Evolutionary conservation across 2,113 vertebrate species (phyloP).

Genomic region (Sylvia atricapilla): DNA sequence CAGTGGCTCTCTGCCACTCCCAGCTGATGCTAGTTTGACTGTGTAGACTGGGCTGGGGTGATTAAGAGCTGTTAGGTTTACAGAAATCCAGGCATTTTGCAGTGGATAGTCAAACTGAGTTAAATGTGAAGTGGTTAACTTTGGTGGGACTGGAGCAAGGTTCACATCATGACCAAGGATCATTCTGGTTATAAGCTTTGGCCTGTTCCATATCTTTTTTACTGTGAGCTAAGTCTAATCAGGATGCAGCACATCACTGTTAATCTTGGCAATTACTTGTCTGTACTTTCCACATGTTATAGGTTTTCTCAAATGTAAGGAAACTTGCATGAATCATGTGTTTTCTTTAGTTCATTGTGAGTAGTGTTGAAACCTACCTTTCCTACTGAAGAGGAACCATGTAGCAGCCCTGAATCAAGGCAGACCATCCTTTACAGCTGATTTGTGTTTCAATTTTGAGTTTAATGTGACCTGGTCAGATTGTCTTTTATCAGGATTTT

Average conservation of each 20-base stretch:
- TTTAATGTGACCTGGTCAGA: background rate
- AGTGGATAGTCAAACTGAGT: background rate
- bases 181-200: background rate
- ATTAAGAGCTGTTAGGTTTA: background rate
- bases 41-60: background rate
- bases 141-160: background rate
- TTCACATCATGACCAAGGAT: background rate
- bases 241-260: background rate
- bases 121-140: background rate
- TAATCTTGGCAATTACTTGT: background rate
- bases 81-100: background rate
- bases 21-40: background rate
- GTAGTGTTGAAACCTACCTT: background rate
- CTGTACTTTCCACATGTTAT: background rate
- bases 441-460: background rate
- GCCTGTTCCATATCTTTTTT: background rate
- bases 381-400: background rate
- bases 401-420: background rate
- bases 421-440: rapidly evolving
- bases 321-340: background rate
- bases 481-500: background rate
- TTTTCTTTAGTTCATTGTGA: background rate
- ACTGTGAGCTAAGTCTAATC: background rate
- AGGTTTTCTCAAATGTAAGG: background rate
- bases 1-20: background rate